These are phyloP conservation scores for Agrochola litura DNA, from an alignment of 2,888 invertebrate genomes.

Conservation along the genomic window DNA sequence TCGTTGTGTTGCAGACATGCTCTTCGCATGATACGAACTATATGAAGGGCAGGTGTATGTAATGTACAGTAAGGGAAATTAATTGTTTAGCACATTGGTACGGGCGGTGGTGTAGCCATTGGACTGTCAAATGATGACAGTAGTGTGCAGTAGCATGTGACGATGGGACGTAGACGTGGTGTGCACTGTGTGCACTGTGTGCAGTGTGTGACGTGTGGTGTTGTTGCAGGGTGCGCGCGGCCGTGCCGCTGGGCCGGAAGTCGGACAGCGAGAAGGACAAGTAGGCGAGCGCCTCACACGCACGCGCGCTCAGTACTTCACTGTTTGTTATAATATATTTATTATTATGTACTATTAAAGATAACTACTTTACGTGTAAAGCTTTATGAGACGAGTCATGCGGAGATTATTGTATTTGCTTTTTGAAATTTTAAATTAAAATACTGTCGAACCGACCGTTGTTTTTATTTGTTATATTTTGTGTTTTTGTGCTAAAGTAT, in stretches of 20 bases:
- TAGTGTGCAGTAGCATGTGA: neutral
- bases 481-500: neutral
- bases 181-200: neutral
- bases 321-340: slow-evolving; percentile 87
- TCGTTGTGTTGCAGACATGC: neutral
- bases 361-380: slow-evolving; percentile 89
- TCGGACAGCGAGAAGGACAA: slow-evolving; percentile 96
- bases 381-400: slow-evolving; percentile 90
- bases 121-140: neutral
- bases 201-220: no score
- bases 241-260: slow-evolving; percentile 97
- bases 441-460: slow-evolving; percentile 84
- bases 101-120: no score
- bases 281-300: slow-evolving; percentile 88
- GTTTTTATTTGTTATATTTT: slow-evolving; percentile 69
- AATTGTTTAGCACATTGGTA: neutral
- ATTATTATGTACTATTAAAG: slow-evolving; percentile 88
- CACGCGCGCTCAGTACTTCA: slow-evolving; percentile 81
- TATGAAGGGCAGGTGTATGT: no score
- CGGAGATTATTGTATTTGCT: slow-evolving; percentile 90
- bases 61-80: neutral
- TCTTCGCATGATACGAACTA: no score
- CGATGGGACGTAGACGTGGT: no score
- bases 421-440: slow-evolving; percentile 91
- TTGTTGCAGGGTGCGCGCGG: slow-evolving; percentile 94